phyloP scores from a whole-genome alignment of 2,888 invertebrate species.

The Hypomecis punctinalis region DNA sequence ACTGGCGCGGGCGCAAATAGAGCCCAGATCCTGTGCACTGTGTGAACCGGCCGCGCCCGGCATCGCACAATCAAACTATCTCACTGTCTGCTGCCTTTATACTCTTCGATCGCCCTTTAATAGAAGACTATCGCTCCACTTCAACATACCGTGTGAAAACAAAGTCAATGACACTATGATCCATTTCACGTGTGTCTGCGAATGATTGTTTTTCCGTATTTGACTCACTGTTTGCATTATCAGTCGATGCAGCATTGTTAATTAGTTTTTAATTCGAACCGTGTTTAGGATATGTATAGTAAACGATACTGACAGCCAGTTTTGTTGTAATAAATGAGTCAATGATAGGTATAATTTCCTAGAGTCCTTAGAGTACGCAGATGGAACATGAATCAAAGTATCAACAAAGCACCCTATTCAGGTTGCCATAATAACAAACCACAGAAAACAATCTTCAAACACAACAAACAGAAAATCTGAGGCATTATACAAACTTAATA shows the following conservation, averaged over 20 bases:
- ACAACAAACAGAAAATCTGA: conserved; percentile 23
- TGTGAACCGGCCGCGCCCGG: conserved; percentile 71
- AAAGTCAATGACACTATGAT: conserved; percentile 37
- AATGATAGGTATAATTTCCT: too few species aligned
- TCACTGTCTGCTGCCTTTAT: conserved; percentile 41
- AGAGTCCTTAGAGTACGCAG: too few species aligned
- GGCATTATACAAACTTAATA: conserved; percentile 29
- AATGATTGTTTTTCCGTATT: conserved; percentile 30
- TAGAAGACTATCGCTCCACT: conserved; percentile 42
- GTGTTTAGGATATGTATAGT: not conserved
- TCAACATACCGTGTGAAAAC: conserved; percentile 39
- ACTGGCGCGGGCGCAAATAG: conserved; percentile 76
- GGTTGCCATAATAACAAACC: conserved; percentile 15
- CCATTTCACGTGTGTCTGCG: conserved; percentile 28
- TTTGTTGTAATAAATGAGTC: too few species aligned
- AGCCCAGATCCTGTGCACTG: conserved; percentile 81
- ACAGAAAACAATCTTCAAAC: conserved; percentile 21
- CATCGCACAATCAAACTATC: conserved; percentile 57
- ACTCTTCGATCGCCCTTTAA: conserved; percentile 40
- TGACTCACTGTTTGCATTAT: conserved; percentile 27
- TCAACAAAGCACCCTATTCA: conserved; percentile 7
- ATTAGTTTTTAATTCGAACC: conserved; percentile 18
- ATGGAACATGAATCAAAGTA: too few species aligned
- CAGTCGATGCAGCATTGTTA: conserved; percentile 15
- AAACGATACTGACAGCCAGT: not conserved